phyloP scores from a whole-genome alignment of 2,888 invertebrate genomes.

The Allacma fusca region DNA sequence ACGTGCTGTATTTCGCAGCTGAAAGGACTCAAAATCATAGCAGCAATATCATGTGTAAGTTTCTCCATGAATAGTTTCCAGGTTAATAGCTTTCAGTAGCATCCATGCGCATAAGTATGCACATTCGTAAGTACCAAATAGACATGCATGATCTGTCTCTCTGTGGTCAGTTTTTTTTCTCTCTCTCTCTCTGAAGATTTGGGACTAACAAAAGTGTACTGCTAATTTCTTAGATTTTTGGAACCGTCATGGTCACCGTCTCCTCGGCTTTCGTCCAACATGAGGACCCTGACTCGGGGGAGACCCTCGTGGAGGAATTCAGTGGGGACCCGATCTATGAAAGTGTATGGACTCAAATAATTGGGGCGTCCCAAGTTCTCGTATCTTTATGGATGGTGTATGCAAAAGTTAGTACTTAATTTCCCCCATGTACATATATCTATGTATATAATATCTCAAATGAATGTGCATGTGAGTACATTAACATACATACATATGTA shows the following conservation, averaged over 20 bases:
- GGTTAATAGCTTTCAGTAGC: neutral
- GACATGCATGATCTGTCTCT: too few relatives aligned
- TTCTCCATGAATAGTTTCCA: neutral
- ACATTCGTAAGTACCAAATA: neutral
- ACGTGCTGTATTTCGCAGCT: constrained; percentile 43
- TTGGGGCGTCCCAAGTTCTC: constrained; percentile 39
- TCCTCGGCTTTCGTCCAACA: constrained; percentile 39
- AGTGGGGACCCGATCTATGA: constrained; percentile 42
- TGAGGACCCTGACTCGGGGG: constrained; percentile 41
- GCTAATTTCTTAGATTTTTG: constrained; percentile 32
- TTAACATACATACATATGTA: too few relatives aligned
- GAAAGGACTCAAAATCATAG: constrained; percentile 44
- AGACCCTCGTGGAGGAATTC: constrained; percentile 38
- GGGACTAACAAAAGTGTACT: neutral
- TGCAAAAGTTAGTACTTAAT: constrained; percentile 33
- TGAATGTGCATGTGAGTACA: too few relatives aligned
- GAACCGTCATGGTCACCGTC: constrained; percentile 32
- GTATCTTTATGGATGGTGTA: constrained; percentile 43
- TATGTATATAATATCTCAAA: too few relatives aligned
- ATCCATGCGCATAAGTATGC: neutral
- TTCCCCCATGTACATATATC: neutral
- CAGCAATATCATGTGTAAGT: constrained; percentile 41
- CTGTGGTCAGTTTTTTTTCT: neutral
- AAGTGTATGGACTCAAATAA: constrained; percentile 41
- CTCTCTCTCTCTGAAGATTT: too few relatives aligned